Evolutionary conservation across 64 coral and sea anemone genomes (phyloP), one percentile per base, ranked within the genome.

Genomic region (Orbicella faveolata): DNA sequence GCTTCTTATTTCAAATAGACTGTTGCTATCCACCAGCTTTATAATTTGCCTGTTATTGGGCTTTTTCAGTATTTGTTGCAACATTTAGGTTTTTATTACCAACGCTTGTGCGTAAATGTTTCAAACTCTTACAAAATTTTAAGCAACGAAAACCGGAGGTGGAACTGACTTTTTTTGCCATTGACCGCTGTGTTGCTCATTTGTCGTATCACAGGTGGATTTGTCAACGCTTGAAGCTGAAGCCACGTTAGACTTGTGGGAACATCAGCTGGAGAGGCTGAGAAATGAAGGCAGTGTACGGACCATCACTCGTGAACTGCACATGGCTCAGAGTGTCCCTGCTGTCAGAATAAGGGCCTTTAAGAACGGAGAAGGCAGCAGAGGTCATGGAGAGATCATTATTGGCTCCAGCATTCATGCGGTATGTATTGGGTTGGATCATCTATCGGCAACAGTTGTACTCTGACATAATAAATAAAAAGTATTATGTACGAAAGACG

Each of bases 391-490:
- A 0, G 96, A 87, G 75, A 75, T 98, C 15, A 70, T 98, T 18
- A 94, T 98, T 87, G 96, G 96, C 44, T 89, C 96, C 17, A 94
- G 89, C n/a, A 98, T 98, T 59, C 89, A 92, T 63, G 89, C 87
- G 90, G 96, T 98, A 54, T 76, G 87, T 85, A 1, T 70, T 17
- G 11, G 19, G 9, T 21, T 19, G 17, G n/a, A 21, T 21, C 16
- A 66, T 66, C 63, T 4, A 21, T 67, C 17, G 6, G 23, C 18
- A 18, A 21, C 64, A 67, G 15, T 64, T 64, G 20, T 7, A 20
- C 20, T 5, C 8, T 21, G 33, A 6, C 5, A 9, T 18, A 15
- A 19, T 14, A 39, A 41, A 18, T 0, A 15, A 48, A 4, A 6
- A 48, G 7, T 48, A 48, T 48, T 6, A 48, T 48, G 5, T 6